Percentiles rank a stretch among this genome's conserved stretches.
Evolutionary conservation across 2,888 invertebrate genomes (phyloP).

Genomic region (Drosophila melanosoma): DNA sequence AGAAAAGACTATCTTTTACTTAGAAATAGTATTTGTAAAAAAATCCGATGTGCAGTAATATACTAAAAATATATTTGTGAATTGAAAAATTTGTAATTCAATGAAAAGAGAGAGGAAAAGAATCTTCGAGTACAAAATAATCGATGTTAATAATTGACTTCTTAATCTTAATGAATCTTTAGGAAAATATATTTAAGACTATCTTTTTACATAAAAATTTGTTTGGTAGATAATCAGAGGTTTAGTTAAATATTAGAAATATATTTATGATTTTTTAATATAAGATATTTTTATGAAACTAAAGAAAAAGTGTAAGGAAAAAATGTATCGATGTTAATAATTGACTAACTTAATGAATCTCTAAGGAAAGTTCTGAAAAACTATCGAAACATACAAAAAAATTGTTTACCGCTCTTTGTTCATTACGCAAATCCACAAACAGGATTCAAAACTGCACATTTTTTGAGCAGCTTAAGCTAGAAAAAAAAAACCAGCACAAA

Average conservation of each 20-base stretch:
- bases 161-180: not conserved
- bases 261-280: not conserved
- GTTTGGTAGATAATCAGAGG: too few species aligned
- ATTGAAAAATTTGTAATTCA: not conserved
- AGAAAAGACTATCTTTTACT: not conserved
- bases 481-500: constrained; percentile 15
- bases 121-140: too few species aligned
- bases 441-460: not conserved
- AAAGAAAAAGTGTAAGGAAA: not conserved
- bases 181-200: not conserved
- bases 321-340: not conserved
- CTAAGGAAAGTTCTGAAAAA: not conserved
- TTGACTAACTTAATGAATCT: not conserved
- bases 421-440: not conserved
- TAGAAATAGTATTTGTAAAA: too few species aligned
- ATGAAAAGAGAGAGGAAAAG: too few species aligned
- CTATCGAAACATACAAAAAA: too few species aligned
- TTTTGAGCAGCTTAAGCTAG: constrained; percentile 25
- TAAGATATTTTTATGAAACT: too few species aligned
- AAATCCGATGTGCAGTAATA: too few species aligned
- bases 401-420: not conserved
- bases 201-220: not conserved
- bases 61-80: not conserved
- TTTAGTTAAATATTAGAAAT: not conserved
- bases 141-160: too few species aligned